Evolutionary conservation across 1,140 invertebrate species (phyloP), one percentile per base, ranked within the genome.

Genomic region (Heterodera carotae): DNA sequence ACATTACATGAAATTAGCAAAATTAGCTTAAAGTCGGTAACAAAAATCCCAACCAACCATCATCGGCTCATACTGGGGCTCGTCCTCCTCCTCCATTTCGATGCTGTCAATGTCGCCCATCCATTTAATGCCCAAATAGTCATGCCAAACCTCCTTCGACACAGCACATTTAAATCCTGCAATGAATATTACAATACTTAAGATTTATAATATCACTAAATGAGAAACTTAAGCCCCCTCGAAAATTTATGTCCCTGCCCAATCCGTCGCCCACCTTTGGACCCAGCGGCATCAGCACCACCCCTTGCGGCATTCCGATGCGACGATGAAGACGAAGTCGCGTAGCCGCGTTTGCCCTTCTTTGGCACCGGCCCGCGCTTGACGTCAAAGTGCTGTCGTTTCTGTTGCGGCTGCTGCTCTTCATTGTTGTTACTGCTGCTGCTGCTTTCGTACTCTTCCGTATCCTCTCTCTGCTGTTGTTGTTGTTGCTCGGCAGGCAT

Each of bases 21-120:
- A 43, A 2, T 43, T 43, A 12, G 6, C 6, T 39, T 29, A 34
- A 33, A 39, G 22, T 22, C 15, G 15, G 53, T 2, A 69, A 15
- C 12, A 69, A 3, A 15, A 69, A 69, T 22, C 12, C 2, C 39
- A 71, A 22, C 10, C 31, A n/a, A 71, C 69, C 69, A 56, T n/a
- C 22, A 71, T 48, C 22, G 69, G 69, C 8, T 71, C 69, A 71
- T 71, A 71, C 8, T 71, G 48, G 18, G 69, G 69, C 4, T 29
- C 27, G 34, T 71, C 69, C 22, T 22, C 27, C n/a, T 71, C 39
- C n/a, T 71, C 69, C 39, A 71, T 25, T 25, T 29, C 29, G 8
- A 43, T 43, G 18, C 2, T 8, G 36, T 71, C 39, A 43, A 39
- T 71, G 48, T 59, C 33, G 4, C n/a, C n/a, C n/a, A 33, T 25